Evolutionary conservation across 2,113 vertebrate genomes (phyloP), one percentile per base, ranked within the genome.

Genomic region (Gopherus flavomarginatus): DNA sequence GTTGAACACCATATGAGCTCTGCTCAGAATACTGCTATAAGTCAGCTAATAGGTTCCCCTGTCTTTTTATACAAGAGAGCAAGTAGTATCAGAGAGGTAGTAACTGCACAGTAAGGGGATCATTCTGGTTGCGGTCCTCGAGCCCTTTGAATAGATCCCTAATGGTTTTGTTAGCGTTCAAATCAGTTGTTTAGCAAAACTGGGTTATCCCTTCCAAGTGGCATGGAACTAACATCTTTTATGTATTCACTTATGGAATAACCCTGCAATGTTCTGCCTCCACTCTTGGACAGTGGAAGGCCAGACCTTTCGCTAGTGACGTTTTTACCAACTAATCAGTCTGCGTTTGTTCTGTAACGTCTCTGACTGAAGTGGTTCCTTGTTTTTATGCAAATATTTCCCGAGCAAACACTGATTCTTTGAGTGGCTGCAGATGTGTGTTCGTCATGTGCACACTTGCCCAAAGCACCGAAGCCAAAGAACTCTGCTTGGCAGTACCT

Each of bases 231-330:
- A 8, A 14, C 38, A 4, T 81, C 19, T 24, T 49, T 26, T 3
- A n/a, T 7, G 3, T 4, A 0, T 1, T 9, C 8, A 6, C 4
- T 52, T 86, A 54, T 31, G 42, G 13, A 3, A 3, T 0, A 4
- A 12, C 81, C 47, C 49, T 2, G 4, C 19, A 57, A 49, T 1
- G 2, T 27, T 38, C 29, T 9, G 0, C 5, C 16, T 11, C 35
- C n/a, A 13, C 26, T 56, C 27, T 0, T 0, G 12, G 19, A 0
- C 17, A 26, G 42, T 52, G 9, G 56, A 16, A 53, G 1, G 0
- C 3, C 35, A 0, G 17, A 62, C 69, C 12, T 56, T 82, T 6
- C n/a, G 1, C n/a, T 52, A 42, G 22, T 75, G 53, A 35, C 21
- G 57, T 5, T 27, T 81, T 89, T n/a, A 24, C 9, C 2, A 2